Evolutionary conservation across 2,113 vertebrate genomes (phyloP).

Genomic region (Lucifuga dentata): DNA sequence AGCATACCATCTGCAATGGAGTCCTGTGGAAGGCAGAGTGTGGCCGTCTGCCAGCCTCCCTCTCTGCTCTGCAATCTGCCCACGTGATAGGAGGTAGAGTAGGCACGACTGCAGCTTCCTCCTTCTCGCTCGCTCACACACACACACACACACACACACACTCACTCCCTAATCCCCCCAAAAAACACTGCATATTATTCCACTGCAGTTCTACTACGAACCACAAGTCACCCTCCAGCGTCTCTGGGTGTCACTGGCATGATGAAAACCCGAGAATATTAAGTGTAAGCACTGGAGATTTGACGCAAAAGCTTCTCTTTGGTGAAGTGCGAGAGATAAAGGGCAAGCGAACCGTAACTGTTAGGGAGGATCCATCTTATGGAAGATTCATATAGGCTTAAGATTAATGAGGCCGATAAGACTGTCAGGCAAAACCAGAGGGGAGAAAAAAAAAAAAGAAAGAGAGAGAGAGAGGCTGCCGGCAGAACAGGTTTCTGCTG

Average conservation of each 20-base stretch:
- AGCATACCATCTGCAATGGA: conserved; percentile 84
- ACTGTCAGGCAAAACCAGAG: conserved; percentile 45
- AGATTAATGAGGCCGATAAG: conserved; percentile 53
- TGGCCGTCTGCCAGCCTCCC: conserved; percentile 82
- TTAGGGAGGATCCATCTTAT: conserved; percentile 63
- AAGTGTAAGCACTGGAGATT: conserved; percentile 64
- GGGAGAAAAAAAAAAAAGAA: conserved; percentile 31
- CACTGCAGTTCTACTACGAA: conserved; percentile 71
- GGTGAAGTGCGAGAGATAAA: conserved; percentile 63
- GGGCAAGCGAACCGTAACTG: conserved; percentile 64
- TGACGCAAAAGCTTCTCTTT: conserved; percentile 69
- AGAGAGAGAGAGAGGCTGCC: conserved; percentile 32
- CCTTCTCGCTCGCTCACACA: conserved; percentile 45
- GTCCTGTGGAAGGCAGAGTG: conserved; percentile 64
- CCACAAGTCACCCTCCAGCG: conserved; percentile 66
- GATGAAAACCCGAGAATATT: conserved; percentile 69
- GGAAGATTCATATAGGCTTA: conserved; percentile 74
- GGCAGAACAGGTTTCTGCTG: conserved; percentile 53
- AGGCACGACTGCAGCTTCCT: conserved; percentile 74
- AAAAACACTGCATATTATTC: conserved; percentile 73
- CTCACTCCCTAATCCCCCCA: conserved; percentile 31
- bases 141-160: conserved; percentile 11
- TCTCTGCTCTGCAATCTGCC: conserved; percentile 79
- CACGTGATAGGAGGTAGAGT: conserved; percentile 76
- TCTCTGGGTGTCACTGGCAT: conserved; percentile 69